Base-by-base conservation (phyloP, 2,797 vertebrate species). In the Coendou prehensilis region DNA sequence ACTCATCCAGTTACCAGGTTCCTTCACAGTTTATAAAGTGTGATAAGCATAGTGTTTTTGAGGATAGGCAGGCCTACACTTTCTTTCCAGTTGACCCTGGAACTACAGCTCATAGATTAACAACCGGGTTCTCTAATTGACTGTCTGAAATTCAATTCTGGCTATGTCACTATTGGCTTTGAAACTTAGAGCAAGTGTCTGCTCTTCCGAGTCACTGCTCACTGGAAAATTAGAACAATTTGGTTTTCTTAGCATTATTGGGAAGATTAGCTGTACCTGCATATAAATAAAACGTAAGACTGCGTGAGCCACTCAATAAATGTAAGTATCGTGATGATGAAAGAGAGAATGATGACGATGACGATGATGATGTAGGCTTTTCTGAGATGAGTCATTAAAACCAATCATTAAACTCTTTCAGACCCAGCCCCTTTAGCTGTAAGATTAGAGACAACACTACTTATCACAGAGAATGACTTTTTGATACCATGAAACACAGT, bases 351-450 rank as follows among this genome's bases (percentile, higher is more conserved):
- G 30, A 57, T 57, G 56, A 22, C 11, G 1, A 56, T 18, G 11
- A n/a, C 9, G 63, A 52, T 37, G 37, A 5, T 56, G 23, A 67
- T 0, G 15, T 37, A 22, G 81, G 3, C 10, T 83, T 9, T 17
- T 83, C 54, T 8, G 87, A 73, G 14, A 11, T 85, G 33, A 81
- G 37, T 94, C 47, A 75, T 78, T 96, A 73, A 78, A 69, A 41
- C 13, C 73, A 95, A 11, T 61, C 20, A 45, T 75, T 88, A 26
- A 89, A 57, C 5, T n/a, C 56, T 83, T 84, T 95, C 23, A 93
- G 22, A 87, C 13, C 80, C 17, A 33, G 6, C 5, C 91, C 28
- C 33, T 81, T 76, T 84, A n/a, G 20, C 64, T 87, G 5, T 83
- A 87, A 95, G 89, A 30, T 54, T 86, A 33, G 47, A 87, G 47